Evolutionary conservation across 2,113 vertebrate species (phyloP), one percentile per base, ranked within the genome.

Genomic region (Prochilodus magdalenae): DNA sequence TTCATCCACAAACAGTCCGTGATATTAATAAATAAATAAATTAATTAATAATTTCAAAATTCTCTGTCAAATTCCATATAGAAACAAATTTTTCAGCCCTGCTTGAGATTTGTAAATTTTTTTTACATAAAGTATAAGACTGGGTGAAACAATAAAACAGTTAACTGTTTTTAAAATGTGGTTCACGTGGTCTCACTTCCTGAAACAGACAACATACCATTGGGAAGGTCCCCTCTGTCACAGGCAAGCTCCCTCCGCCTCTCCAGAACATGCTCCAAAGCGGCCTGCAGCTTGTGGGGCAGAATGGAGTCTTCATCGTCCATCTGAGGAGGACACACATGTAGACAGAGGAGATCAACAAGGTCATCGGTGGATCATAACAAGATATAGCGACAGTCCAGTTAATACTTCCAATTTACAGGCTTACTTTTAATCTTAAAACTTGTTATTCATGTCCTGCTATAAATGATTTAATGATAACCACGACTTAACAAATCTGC

Each of bases 221-320:
- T 93, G 4, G 88, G 86, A 7, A 91, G 85, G 66, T 97, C 96
- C 59, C 94, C 95, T 86, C 93, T 95, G 70, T 97, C 96, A 0
- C 84, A 91, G 0, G 95, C 96, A 88, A 99, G 86, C 73, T 98
- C 96, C 1, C 92, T 96, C 90, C 97, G 95, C 91, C 96, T 96
- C 77, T 98, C 97, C 88, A 99, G 90, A 72, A 98, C 95, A 60
- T 97, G 95, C 63, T 99, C 97, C 0, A 99, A 93, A 69, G 97
- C 97, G 0, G 95, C 95, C 91, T 98, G 97, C 86, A 98, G 95
- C 90, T 98, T 99, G 82, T 96, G 96, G 78, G 97, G 97, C 77
- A 99, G 95, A 77, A 99, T 98, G 63, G 95, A 97, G 85, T 99
- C 97, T 76, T 99, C 97, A 67, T 98, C 97, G 27, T 98, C 97